Base-by-base conservation (phyloP, 2,113 vertebrate species). In the Phycodurus eques region DNA sequence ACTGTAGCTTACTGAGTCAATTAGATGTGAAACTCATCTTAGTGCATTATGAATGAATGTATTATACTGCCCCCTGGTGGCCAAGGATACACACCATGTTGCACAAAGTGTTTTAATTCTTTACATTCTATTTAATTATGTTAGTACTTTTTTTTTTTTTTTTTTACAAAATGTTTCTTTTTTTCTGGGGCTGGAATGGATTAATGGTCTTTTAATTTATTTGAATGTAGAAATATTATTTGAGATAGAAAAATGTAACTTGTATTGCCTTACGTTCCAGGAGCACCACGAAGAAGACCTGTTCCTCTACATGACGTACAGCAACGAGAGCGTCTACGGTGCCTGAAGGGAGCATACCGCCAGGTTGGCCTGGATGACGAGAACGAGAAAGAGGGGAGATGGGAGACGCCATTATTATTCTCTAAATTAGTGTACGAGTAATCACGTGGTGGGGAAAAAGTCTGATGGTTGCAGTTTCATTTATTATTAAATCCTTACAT, bases 281-380 rank as follows among this genome's bases (percentile, higher is more conserved):
- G 96, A 99, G 89, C 97, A 99, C 84, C 96, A 98, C 0, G 96
- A 98, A n/a, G 95, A 98, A 68, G 97, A 99, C 88, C 94, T 95
- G 85, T 99, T 99, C 88, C 95, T 99, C 77, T 99, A 99, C 77
- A 95, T 99, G 94, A 96, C 96, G 63, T 99, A 99, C 93, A 99
- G 96, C 51, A 97, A 96, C 33, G 97, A 99, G 87, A 98, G 97
- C 0, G 97, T 99, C 79, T 98, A 99, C 12, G 97, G 97, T 63
- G 94, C 96, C 82, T 98, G 94, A 98, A 72, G 74, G 19, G 78
- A 27, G 11, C 43, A 31, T 43, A 7, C 22, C 33, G 15, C 33
- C 33, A 39, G 35, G 3, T 61, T 15, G 15, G 15, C 33, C 7
- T 0, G n/a, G 13, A 14, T 3, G 64, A 0, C 68, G 81, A 70